phyloP scores from a whole-genome alignment of 1,140 invertebrate genomes.

The Drosophila obscura region DNA sequence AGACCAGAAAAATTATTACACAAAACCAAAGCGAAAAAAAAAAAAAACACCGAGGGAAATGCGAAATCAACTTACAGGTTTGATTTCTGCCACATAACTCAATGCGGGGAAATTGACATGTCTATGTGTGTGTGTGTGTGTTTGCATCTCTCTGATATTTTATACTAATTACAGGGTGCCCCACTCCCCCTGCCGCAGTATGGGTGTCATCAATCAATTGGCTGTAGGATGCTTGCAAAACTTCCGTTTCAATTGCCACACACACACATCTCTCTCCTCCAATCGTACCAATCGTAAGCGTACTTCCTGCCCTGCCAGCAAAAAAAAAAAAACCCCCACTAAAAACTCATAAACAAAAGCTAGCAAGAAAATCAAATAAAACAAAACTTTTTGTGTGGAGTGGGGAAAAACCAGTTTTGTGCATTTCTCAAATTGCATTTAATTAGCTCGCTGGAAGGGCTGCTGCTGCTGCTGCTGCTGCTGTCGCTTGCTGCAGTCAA shows the following conservation, averaged over 20 bases:
- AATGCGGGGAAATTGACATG: constrained; percentile 73
- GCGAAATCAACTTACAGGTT: constrained; percentile 49
- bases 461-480: not conserved
- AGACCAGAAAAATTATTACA: constrained; percentile 55
- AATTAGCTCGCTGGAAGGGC: constrained; percentile 50
- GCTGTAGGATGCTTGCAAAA: constrained; percentile 50
- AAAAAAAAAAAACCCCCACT: constrained; percentile 51
- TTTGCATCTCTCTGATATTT: constrained; percentile 16
- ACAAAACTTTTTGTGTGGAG: constrained; percentile 11
- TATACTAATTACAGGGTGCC: constrained; percentile 51
- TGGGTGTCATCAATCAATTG: constrained; percentile 64
- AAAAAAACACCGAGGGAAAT: constrained; percentile 11
- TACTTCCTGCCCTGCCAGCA: constrained; percentile 56
- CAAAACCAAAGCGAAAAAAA: constrained; percentile 23
- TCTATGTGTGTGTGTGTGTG: constrained; percentile 45
- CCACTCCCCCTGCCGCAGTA: not conserved
- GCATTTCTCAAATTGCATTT: constrained; percentile 66
- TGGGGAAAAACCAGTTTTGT: constrained; percentile 51
- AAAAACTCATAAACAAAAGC: constrained; percentile 50
- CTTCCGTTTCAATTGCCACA: constrained; percentile 58
- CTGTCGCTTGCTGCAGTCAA: too few species aligned
- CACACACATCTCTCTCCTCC: not conserved
- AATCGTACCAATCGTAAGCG: too few species aligned
- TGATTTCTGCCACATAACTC: constrained; percentile 72
- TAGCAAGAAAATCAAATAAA: constrained; percentile 27